Evolutionary conservation across 1,140 invertebrate species (phyloP), one percentile per base, ranked within the genome.

Genomic region (Gryon sp.): DNA sequence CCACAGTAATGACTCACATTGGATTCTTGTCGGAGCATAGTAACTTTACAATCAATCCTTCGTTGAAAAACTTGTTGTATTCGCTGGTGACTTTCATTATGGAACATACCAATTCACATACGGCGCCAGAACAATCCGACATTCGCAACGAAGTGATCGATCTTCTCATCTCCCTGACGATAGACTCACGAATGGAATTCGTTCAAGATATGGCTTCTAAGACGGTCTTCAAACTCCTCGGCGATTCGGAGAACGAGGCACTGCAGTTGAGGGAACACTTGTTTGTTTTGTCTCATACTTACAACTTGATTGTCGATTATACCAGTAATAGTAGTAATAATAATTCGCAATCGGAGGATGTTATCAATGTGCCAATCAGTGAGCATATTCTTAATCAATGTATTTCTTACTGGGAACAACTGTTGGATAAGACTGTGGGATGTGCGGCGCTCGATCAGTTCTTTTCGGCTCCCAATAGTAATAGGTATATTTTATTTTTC

Each of bases 361-460:
- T 76, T 0, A 81, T 87, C 77, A 91, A 88, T 57, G 84, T 89
- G 15, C 83, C 85, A 16, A 89, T 94, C 2, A 91, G 93, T 82
- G 93, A 93, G 73, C 91, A 91, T 45, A 92, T 94, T 28, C 84
- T 94, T 4, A 91, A 92, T 65, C 92, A 93, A 60, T 94, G 92
- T 79, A 84, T 95, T 5, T 91, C 93, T 70, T 97, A 96, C 80
- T 94, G 97, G 92, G 95, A 97, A 85, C 92, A 93, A 69, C 91
- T 96, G 43, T 81, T 98, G 6, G 95, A 97, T 19, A 94, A 94
- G 69, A 89, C 93, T 8, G 90, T 93, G 0, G 96, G 96, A 0
- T 91, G 94, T 36, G 91, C 92, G 78, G 96, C 96, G 0, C 91
- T 98, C 74, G 93, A 95, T 59, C 90, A 92, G 63, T 96, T 97